These are phyloP conservation scores for Aquatica leii DNA, from an alignment of 2,888 invertebrate genomes.

Conservation along the genomic window DNA sequence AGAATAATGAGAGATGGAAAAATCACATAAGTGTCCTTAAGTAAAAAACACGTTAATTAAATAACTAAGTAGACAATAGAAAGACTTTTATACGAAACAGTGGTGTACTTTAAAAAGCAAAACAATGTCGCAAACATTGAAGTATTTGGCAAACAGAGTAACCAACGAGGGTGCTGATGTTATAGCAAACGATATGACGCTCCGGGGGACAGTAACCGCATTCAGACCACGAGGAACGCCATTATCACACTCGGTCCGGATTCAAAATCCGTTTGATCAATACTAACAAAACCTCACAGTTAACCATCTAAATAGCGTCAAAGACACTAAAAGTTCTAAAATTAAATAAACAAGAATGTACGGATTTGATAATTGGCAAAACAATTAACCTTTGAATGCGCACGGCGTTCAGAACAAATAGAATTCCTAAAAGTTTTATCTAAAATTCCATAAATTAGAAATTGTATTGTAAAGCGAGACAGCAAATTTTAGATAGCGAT, in stretches of 20 bases:
- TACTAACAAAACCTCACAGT: slow-evolving; percentile 25
- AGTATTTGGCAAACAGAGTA: slow-evolving; percentile 28
- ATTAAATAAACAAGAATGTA: neutral
- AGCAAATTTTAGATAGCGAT: slow-evolving; percentile 28
- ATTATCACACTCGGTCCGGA: slow-evolving; percentile 37
- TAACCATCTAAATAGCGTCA: slow-evolving; percentile 23
- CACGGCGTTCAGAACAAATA: too few species aligned
- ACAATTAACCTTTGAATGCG: too few species aligned
- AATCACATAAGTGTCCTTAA: slow-evolving; percentile 23
- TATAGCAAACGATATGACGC: slow-evolving; percentile 39
- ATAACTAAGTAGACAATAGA: slow-evolving; percentile 21
- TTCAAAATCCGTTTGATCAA: slow-evolving; percentile 40
- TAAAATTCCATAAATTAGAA: slow-evolving; percentile 42
- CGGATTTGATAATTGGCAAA: too few species aligned
- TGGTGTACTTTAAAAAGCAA: slow-evolving; percentile 29
- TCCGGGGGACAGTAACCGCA: slow-evolving; percentile 42
- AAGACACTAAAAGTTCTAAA: slow-evolving; percentile 5
- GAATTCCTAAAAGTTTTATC: slow-evolving; percentile 41
- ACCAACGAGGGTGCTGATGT: slow-evolving; percentile 36
- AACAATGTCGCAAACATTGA: slow-evolving; percentile 36
- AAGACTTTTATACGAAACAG: slow-evolving; percentile 8
- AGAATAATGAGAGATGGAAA: slow-evolving; percentile 10
- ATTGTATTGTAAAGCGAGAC: slow-evolving; percentile 37
- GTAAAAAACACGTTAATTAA: slow-evolving; percentile 27
- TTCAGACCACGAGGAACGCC: slow-evolving; percentile 37